phyloP scores from a whole-genome alignment of 2,113 vertebrate species.

The Caretta caretta region DNA sequence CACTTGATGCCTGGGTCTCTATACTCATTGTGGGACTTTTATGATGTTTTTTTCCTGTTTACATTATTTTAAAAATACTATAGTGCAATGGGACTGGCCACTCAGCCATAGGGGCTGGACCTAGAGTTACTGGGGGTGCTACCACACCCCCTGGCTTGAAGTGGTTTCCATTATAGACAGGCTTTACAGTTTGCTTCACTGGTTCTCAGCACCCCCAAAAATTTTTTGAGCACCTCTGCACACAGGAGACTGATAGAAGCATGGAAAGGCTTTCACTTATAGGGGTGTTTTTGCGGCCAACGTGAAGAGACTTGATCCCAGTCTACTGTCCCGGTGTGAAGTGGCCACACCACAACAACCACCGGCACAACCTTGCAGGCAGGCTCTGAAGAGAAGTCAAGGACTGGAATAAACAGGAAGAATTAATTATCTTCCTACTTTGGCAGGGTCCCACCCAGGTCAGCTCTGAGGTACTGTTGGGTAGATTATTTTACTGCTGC shows the following conservation, averaged over 20 bases:
- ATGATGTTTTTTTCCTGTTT: background rate
- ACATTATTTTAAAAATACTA: background rate
- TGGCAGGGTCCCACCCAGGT: background rate
- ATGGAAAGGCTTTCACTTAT: background rate
- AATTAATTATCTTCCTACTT: background rate
- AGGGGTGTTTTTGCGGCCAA: slow-evolving; percentile 12
- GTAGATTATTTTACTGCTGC: background rate
- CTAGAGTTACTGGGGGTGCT: no score
- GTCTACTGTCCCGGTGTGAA: background rate
- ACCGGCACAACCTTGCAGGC: background rate
- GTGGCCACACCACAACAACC: background rate
- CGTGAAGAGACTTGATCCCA: background rate
- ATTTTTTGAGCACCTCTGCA: no score
- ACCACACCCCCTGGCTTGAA: no score
- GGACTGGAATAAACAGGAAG: background rate
- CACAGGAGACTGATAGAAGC: slow-evolving; percentile 30
- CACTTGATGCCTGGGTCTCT: background rate
- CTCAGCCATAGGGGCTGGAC: background rate
- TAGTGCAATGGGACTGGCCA: background rate
- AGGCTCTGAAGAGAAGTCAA: background rate
- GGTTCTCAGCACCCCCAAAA: no score
- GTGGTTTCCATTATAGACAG: no score
- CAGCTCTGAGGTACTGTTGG: background rate
- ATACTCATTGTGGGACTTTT: background rate
- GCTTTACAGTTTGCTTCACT: no score